Evolutionary conservation across 2,888 invertebrate genomes (phyloP).

Genomic region (Ariolimax columbianus): DNA sequence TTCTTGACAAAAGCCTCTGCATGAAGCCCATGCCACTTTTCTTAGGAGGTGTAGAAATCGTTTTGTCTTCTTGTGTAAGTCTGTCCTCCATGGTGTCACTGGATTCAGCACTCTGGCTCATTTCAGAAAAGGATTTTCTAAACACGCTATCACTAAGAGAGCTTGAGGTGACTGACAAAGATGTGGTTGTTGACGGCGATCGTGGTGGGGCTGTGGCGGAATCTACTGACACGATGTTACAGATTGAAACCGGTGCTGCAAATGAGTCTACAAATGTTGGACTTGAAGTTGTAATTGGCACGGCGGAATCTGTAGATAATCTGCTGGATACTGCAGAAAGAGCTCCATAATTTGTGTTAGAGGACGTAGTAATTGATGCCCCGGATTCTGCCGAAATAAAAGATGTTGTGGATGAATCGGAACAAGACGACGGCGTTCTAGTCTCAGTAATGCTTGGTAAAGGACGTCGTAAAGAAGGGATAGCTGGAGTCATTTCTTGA

Average conservation of each 20-base stretch:
- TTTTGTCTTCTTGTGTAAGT: conserved; percentile 7
- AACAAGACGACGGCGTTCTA: conserved; percentile 60
- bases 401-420: conserved; percentile 57
- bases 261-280: no score
- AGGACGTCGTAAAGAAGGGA: conserved; percentile 53
- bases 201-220: not conserved
- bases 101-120: conserved; percentile 26
- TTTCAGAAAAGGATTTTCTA: conserved; percentile 34
- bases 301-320: not conserved
- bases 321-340: not conserved
- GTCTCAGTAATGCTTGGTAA: conserved; percentile 62
- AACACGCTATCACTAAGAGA: conserved; percentile 56
- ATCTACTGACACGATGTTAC: not conserved
- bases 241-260: not conserved
- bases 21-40: conserved; percentile 65
- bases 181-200: conserved; percentile 12
- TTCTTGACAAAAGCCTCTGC: conserved; percentile 71
- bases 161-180: conserved; percentile 34
- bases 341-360: conserved; percentile 40
- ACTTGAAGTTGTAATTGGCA: not conserved
- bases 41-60: conserved; percentile 36
- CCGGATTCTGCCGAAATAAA: conserved; percentile 52
- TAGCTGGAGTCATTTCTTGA: not conserved
- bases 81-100: conserved; percentile 35
- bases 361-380: conserved; percentile 24